phyloP scores from a whole-genome alignment of 2,113 vertebrate species.

The Psittacus erithacus region DNA sequence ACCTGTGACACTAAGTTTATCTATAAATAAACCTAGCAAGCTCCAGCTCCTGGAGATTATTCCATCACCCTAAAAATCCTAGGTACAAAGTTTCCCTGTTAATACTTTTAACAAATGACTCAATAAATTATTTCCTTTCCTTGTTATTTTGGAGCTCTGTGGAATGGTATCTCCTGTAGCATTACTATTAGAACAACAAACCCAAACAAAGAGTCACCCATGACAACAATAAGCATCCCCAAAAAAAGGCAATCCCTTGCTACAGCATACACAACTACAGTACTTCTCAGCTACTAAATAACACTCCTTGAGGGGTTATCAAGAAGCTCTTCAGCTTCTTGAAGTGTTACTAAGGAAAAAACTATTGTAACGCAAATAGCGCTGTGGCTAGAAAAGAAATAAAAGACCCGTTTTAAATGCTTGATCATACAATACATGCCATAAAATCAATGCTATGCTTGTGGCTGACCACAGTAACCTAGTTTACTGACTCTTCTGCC shows the following conservation, averaged over 20 bases:
- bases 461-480: conserved; percentile 42
- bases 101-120: background rate
- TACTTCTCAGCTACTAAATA: background rate
- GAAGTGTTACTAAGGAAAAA: conserved; percentile 31
- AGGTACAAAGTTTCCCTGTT: background rate
- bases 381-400: background rate
- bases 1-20: background rate
- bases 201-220: conserved; percentile 33
- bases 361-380: conserved; percentile 31
- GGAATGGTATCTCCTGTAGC: background rate
- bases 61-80: background rate
- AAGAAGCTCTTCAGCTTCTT: conserved; percentile 30
- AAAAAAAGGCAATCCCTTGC: background rate
- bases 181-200: background rate
- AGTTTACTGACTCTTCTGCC: conserved; percentile 24
- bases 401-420: conserved; percentile 22
- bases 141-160: background rate
- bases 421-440: conserved; percentile 11
- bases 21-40: background rate
- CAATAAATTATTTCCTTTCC: background rate
- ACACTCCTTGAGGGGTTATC: conserved; percentile 45
- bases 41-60: background rate
- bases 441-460: conserved; percentile 52
- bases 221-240: background rate
- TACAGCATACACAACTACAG: background rate